Conservation (phyloP, 1,140 invertebrate genomes). For the Cylas formicarius region DNA sequence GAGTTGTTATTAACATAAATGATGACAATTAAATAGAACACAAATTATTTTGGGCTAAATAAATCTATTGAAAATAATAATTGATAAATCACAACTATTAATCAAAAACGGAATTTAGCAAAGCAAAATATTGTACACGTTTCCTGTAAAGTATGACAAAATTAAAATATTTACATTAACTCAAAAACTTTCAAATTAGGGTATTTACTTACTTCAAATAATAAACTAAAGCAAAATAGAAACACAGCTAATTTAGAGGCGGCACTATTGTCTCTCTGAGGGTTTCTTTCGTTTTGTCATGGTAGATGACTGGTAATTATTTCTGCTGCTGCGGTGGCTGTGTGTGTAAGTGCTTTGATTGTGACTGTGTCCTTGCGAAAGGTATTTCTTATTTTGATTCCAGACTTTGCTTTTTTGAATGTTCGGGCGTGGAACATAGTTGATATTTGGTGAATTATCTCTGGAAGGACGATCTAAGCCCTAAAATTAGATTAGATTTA, state of each 20-base stretch:
- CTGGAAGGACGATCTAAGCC: conserved; percentile 35
- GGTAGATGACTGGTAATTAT: conserved; percentile 2
- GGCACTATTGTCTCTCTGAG: conserved; percentile 22
- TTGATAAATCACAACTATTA: too few relatives aligned
- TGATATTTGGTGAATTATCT: conserved; percentile 36
- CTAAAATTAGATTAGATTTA: conserved; percentile 25
- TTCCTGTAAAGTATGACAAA: too few relatives aligned
- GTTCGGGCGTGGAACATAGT: conserved; percentile 15
- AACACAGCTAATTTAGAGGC: background rate
- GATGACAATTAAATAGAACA: too few relatives aligned
- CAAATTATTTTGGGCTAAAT: too few relatives aligned
- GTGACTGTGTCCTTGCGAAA: conserved; percentile 1
- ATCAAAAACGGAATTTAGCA: too few relatives aligned
- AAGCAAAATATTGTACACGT: too few relatives aligned
- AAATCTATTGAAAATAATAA: too few relatives aligned
- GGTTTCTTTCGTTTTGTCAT: conserved; percentile 29
- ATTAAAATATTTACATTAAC: too few relatives aligned
- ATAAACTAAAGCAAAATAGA: too few relatives aligned
- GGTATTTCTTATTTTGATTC: conserved; percentile 9
- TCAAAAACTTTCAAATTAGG: too few relatives aligned
- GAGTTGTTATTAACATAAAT: too few relatives aligned
- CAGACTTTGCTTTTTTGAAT: conserved; percentile 4
- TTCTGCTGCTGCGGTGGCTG: conserved; percentile 16
- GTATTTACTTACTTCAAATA: too few relatives aligned
- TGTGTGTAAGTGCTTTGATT: conserved; percentile 8